Evolutionary conservation across 2,113 vertebrate genomes (phyloP).

Genomic region (Mungos mungo): DNA sequence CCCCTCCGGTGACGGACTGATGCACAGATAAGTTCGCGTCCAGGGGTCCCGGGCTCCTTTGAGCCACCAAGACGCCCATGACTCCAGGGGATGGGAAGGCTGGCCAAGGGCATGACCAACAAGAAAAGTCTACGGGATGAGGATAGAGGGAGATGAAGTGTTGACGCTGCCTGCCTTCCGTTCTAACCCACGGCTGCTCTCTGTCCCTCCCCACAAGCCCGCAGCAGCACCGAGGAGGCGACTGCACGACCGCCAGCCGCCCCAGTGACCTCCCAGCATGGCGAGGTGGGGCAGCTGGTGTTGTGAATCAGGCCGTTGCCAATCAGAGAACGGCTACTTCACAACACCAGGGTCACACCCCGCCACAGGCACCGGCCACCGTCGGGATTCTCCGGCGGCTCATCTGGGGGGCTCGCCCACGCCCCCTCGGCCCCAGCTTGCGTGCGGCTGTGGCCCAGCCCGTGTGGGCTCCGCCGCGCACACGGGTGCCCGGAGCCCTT

Average conservation of each 20-base stretch:
- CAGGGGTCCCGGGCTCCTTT: background rate
- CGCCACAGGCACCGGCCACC: constrained; percentile 70
- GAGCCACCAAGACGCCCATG: background rate
- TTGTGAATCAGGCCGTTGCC: constrained; percentile 99
- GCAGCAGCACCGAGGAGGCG: background rate
- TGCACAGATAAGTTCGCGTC: background rate
- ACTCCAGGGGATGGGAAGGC: background rate
- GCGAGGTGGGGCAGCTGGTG: constrained; percentile 97
- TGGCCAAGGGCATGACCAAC: background rate
- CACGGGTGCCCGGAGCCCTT: background rate
- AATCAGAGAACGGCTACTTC: constrained; percentile 96
- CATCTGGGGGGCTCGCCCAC: fast-evolving
- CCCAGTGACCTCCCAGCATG: constrained; percentile 25
- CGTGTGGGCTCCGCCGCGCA: fast-evolving
- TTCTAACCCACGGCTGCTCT: background rate
- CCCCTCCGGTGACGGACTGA: background rate
- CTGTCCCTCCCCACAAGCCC: background rate
- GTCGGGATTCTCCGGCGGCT: fast-evolving
- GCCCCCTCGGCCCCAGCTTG: background rate
- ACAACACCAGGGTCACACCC: constrained; percentile 97
- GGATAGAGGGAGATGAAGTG: background rate
- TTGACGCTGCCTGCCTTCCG: too few species aligned
- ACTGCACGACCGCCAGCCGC: fast-evolving
- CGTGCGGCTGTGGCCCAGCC: background rate
- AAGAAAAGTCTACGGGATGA: fast-evolving